These are phyloP conservation scores for Pheucticus melanocephalus DNA, from an alignment of 2,113 vertebrate genomes.

Conservation along the genomic window DNA sequence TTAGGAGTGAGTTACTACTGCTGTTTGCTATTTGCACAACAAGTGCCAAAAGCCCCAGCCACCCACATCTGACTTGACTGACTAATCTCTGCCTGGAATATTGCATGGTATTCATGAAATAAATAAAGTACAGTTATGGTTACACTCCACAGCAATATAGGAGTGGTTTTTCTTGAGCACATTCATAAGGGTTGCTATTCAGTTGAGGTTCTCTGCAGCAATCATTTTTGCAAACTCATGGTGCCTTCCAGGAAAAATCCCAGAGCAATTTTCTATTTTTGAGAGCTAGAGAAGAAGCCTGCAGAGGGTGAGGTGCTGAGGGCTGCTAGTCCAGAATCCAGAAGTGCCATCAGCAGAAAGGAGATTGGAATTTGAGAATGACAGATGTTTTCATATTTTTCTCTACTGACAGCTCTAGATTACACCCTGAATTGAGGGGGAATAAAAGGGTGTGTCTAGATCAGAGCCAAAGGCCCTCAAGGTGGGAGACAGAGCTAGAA, in stretches of 20 bases:
- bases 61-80: background rate
- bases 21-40: background rate
- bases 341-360: background rate
- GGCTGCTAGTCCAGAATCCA: background rate
- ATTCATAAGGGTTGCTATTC: background rate
- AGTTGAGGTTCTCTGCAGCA: background rate
- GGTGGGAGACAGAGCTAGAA: background rate
- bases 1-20: background rate
- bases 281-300: background rate
- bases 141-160: background rate
- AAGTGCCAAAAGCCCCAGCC: background rate
- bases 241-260: conserved; percentile 33
- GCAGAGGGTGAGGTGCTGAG: background rate
- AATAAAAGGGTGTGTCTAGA: background rate
- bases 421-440: background rate
- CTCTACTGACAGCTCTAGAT: background rate
- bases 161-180: background rate
- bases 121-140: background rate
- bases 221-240: background rate
- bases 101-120: background rate
- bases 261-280: conserved; percentile 9
- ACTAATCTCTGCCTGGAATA: background rate
- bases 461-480: background rate
- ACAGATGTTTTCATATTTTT: background rate
- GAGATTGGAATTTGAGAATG: background rate